Conservation (phyloP, 2,797 vertebrate species). For the Pseudopleuronectes americanus region DNA sequence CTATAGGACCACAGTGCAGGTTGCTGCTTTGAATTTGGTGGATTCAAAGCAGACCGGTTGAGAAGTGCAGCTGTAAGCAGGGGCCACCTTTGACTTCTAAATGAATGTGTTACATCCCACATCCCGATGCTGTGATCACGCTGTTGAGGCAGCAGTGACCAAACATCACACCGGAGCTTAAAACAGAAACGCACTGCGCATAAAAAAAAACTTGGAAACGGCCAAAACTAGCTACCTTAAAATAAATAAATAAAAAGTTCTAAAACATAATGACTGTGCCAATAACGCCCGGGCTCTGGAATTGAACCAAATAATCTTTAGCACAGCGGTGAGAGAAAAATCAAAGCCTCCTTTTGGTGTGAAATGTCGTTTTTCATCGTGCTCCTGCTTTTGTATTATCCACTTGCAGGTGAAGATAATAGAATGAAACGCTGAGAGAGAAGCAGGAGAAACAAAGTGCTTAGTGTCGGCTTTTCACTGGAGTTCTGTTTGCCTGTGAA, state of each 20-base stretch:
- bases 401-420: constrained; percentile 17
- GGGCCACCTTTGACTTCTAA: constrained; percentile 55
- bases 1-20: constrained; percentile 15
- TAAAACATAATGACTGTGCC: constrained; percentile 26
- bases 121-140: constrained; percentile 36
- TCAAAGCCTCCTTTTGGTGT: constrained; percentile 19
- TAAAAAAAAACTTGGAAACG: neutral
- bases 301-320: constrained; percentile 23
- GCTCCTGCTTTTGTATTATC: constrained; percentile 23
- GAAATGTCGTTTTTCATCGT: constrained; percentile 39
- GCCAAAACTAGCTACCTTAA: neutral
- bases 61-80: constrained; percentile 37
- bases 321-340: constrained; percentile 23
- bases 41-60: constrained; percentile 33
- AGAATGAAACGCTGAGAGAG: constrained; percentile 31
- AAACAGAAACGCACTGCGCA: constrained; percentile 16
- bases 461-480: constrained; percentile 37
- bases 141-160: constrained; percentile 23
- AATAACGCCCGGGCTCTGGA: constrained; percentile 10
- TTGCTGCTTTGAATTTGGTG: constrained; percentile 38
- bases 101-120: constrained; percentile 49
- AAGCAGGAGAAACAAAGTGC: constrained; percentile 47
- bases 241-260: constrained; percentile 4
- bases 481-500: constrained; percentile 44
- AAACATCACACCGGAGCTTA: constrained; percentile 7